Evolutionary conservation across 2,797 vertebrate species (phyloP), one percentile per base, ranked within the genome.

Genomic region (Trematomus bernacchii): DNA sequence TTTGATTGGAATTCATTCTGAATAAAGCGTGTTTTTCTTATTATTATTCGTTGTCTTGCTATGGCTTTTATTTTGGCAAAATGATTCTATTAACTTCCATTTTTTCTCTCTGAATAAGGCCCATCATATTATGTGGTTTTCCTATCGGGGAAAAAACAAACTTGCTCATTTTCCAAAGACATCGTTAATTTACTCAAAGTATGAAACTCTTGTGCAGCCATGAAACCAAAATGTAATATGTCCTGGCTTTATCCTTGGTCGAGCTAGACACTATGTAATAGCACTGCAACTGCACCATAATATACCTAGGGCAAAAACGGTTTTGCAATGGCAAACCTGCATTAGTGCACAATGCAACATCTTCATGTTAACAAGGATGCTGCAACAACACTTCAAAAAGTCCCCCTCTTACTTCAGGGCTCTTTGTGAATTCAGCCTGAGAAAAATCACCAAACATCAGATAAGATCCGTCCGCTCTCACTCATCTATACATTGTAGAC

Each of bases 361-460:
- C 77, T 71, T 58, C 43, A 51, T 63, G 47, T 81, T 60, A 18
- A 68, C 68, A 3, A 2, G 58, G 70, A 80, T 66, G 30, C 51
- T 77, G 66, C 50, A 63, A 63, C 57, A 58, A 69, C 66, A 57
- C 47, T 65, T 66, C 5, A 40, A 66, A 73, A 75, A 80, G 43
- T 44, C 77, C 65, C 75, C 51, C 23, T 73, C n/a, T 59, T 27
- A 52, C 68, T 73, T 75, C n/a, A 72, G 33, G n/a, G 15, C 0
- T 61, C 30, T 66, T 63, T 57, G 0, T 65, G 7, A 58, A 47
- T 55, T 65, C 19, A 60, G n/a, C 21, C 11, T 10, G 40, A 60
- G 44, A 57, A 48, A 77, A 66, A 50, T 70, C 40, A 59, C 57
- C 47, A 67, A 14, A 27, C 40, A 69, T 21, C 30, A 53, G 55